Evolutionary conservation across 2,888 invertebrate genomes (phyloP).

Genomic region (Nesidiocoris tenuis): DNA sequence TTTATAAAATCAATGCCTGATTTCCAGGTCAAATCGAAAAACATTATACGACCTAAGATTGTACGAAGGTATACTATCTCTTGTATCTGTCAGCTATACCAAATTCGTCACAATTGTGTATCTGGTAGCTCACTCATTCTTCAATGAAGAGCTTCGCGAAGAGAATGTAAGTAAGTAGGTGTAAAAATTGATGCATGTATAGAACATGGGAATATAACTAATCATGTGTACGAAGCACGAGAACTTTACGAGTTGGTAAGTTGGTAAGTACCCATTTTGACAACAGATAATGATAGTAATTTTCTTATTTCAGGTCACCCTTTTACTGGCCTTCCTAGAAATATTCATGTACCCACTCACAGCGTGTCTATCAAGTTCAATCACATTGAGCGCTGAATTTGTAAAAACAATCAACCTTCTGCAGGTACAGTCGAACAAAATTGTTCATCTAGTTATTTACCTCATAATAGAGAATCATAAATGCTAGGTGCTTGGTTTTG

Average conservation of each 20-base stretch:
- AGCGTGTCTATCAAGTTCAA: constrained; percentile 18
- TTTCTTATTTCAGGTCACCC: constrained; percentile 26
- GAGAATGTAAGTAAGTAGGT: constrained; percentile 8
- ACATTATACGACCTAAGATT: background rate
- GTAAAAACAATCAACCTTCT: constrained; percentile 22
- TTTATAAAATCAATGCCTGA: too few relatives aligned
- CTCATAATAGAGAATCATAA: too few relatives aligned
- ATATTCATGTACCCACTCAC: constrained; percentile 33
- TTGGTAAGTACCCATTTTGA: too few relatives aligned
- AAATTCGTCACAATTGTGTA: constrained; percentile 16
- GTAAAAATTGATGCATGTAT: too few relatives aligned
- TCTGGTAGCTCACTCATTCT: constrained; percentile 9
- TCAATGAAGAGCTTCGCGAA: constrained; percentile 23
- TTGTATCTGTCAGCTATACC: constrained; percentile 19
- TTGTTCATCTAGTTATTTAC: too few relatives aligned
- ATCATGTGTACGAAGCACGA: too few relatives aligned
- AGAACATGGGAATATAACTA: too few relatives aligned
- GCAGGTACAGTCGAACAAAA: constrained; percentile 20
- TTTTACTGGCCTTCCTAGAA: constrained; percentile 20
- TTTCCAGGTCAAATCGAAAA: constrained; percentile 9
- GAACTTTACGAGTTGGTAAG: too few relatives aligned
- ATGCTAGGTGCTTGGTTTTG: too few relatives aligned
- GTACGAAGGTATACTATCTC: constrained; percentile 14
- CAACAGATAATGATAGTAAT: too few relatives aligned
- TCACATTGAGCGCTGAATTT: constrained; percentile 22